Evolutionary conservation across 2,797 vertebrate genomes (phyloP), one percentile per base, ranked within the genome.

Genomic region (Enoplosus armatus): DNA sequence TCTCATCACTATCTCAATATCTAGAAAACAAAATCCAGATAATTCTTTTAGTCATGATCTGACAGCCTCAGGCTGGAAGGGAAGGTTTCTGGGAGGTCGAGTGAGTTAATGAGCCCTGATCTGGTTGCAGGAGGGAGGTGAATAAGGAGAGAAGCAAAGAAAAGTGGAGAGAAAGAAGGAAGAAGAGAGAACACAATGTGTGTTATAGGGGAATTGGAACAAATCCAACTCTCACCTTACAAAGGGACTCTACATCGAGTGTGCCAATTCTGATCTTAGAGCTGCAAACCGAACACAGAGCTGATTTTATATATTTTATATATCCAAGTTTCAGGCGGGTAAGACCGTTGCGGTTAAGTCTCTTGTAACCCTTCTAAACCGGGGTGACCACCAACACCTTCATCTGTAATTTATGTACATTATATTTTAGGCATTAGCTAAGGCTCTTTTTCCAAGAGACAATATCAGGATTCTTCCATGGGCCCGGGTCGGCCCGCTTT

Each of bases 31-130:
- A 72, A 63, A 20, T 22, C 5, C 24, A 33, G 16, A 60, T 81
- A 7, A 71, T 75, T 67, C 59, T 53, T 79, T 76, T 2, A 71
- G 78, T 45, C 35, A 26, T 61, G 41, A 62, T 59, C 16, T 27
- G 59, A 66, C 37, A 69, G 74, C 74, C 51, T 7, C 14, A 7
- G 56, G 54, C 45, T 43, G 41, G 10, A 65, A 72, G 41, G 20
- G 39, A 62, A 31, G 48, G 51, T 69, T 74, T 43, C 35, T 72
- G 56, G 33, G 60, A 64, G 71, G 70, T n/a, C 11, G 39, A 39
- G 31, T 15, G 60, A 67, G 67, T 80, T 63, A 72, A 72, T 67
- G 67, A 84, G 65, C 58, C 7, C 37, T 29, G 61, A 68, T 48
- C 48, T 72, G 66, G 41, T 33, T 69, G 51, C 54, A 60, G 50